phyloP scores from a whole-genome alignment of 2,888 invertebrate genomes.

The Alloscopus bannaensis region DNA sequence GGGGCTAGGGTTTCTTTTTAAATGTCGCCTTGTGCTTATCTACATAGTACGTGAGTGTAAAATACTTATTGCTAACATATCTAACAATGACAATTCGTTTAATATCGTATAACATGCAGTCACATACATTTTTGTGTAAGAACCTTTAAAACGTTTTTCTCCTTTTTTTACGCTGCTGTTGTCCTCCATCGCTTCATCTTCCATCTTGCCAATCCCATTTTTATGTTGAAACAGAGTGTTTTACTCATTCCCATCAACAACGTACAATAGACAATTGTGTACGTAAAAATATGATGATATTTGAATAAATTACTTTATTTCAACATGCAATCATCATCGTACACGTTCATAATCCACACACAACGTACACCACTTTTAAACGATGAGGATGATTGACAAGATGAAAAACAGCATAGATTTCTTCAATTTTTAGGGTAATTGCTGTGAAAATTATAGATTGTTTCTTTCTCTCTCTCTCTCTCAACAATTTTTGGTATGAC shows the following conservation, averaged over 20 bases:
- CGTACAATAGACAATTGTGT: too few species aligned
- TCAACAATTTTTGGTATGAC: conserved; percentile 20
- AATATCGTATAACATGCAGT: conserved; percentile 69
- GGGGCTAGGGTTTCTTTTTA: too few species aligned
- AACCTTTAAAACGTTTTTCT: conserved; percentile 11
- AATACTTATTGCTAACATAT: conserved; percentile 12
- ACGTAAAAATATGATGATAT: too few species aligned
- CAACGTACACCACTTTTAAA: too few species aligned
- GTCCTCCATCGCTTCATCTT: too few species aligned
- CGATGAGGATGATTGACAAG: not conserved
- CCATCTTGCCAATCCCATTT: too few species aligned
- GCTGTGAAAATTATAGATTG: conserved; percentile 27
- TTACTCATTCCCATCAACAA: too few species aligned
- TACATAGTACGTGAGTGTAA: not conserved
- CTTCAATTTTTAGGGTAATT: not conserved
- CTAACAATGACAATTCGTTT: conserved; percentile 54
- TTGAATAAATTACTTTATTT: too few species aligned
- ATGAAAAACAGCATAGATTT: not conserved
- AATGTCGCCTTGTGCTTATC: not conserved
- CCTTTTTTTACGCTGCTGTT: too few species aligned
- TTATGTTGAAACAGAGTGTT: not conserved
- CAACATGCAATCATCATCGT: too few species aligned
- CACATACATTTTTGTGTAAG: conserved; percentile 49
- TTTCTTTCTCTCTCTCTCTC: not conserved
- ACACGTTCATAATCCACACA: too few species aligned